Evolutionary conservation across 1,140 invertebrate species (phyloP).

Genomic region (Calliphora vicina): DNA sequence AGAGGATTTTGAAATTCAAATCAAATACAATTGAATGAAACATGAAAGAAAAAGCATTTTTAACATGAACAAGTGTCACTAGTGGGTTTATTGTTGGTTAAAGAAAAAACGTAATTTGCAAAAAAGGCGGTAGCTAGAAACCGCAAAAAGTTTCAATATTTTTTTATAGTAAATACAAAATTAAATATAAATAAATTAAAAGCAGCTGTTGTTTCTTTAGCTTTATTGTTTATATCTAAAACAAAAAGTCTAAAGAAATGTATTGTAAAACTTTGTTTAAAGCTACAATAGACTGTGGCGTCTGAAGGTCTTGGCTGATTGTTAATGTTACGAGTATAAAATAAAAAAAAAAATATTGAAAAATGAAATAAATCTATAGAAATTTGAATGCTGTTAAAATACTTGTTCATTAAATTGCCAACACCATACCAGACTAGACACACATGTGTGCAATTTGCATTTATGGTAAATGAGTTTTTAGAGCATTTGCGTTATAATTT

Average conservation of each 20-base stretch:
- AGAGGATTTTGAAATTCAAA: not conserved
- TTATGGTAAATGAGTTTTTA: not conserved
- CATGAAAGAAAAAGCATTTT: not conserved
- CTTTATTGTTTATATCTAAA: not conserved
- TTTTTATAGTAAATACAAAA: not conserved
- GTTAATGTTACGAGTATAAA: too few species aligned
- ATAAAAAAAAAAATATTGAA: too few species aligned
- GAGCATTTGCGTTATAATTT: not conserved
- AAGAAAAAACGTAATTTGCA: not conserved
- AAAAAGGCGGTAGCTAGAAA: not conserved
- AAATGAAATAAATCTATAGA: not conserved
- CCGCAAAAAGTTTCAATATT: not conserved
- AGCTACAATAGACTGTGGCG: not conserved
- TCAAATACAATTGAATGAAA: not conserved
- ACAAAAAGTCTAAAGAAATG: not conserved
- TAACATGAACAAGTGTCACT: conserved; percentile 18
- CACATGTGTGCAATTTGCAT: not conserved
- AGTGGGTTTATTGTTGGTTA: not conserved
- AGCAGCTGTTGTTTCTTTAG: not conserved
- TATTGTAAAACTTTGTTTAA: not conserved
- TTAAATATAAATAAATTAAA: not conserved
- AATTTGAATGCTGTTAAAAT: not conserved
- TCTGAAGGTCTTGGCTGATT: not conserved
- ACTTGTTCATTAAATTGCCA: too few species aligned
- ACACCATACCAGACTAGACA: not conserved